Evolutionary conservation across 2,888 invertebrate species (phyloP).

Genomic region (Drosophila anomalata): DNA sequence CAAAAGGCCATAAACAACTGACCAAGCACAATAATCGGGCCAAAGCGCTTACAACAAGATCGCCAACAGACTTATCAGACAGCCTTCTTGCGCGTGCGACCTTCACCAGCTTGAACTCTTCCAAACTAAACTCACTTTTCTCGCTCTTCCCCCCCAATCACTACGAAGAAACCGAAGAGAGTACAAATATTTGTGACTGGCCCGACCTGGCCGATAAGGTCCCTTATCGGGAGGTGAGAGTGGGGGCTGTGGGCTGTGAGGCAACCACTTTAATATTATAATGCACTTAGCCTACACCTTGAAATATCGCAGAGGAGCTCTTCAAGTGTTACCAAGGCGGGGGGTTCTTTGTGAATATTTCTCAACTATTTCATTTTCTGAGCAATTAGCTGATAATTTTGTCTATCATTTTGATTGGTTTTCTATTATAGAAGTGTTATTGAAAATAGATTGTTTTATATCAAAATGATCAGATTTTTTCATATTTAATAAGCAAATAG

Average conservation of each 20-base stretch:
- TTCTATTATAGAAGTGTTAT: too few species aligned
- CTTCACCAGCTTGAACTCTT: conserved; percentile 41
- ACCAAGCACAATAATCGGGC: conserved; percentile 22
- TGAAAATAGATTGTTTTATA: too few species aligned
- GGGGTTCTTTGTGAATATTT: neutral
- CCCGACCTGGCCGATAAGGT: conserved; percentile 33
- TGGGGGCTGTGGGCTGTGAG: neutral
- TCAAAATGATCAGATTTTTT: too few species aligned
- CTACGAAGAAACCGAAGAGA: conserved; percentile 5
- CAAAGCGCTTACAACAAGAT: conserved; percentile 21
- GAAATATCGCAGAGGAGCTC: conserved; percentile 21
- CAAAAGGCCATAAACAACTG: conserved; percentile 23
- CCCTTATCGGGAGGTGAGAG: conserved; percentile 18
- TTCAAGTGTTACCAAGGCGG: conserved; percentile 1
- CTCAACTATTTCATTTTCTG: neutral
- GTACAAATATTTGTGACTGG: conserved; percentile 40
- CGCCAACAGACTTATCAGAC: conserved; percentile 17
- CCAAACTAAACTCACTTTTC: conserved; percentile 20
- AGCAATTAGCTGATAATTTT: neutral
- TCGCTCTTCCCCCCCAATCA: neutral
- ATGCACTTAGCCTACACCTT: conserved; percentile 48
- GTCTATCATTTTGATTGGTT: neutral
- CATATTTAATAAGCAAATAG: too few species aligned
- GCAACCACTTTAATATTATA: conserved; percentile 40
- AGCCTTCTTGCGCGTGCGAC: conserved; percentile 39